phyloP scores from a whole-genome alignment of 2,797 vertebrate species.

The Amniataba percoides region DNA sequence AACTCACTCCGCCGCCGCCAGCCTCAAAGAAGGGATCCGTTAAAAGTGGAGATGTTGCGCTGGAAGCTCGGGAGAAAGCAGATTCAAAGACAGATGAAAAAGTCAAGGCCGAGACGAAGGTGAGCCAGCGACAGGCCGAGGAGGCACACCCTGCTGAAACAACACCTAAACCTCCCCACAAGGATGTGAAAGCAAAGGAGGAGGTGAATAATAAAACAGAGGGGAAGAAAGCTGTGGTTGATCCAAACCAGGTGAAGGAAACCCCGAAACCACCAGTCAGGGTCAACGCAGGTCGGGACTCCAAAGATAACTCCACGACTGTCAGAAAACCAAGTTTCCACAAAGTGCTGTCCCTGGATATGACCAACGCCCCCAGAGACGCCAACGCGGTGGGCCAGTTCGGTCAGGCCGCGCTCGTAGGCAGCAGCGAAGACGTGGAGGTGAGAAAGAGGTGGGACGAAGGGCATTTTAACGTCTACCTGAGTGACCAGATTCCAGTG shows the following conservation, averaged over 20 bases:
- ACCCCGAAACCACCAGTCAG: conserved; percentile 6
- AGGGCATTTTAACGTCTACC: conserved; percentile 96
- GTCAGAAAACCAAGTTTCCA: conserved; percentile 78
- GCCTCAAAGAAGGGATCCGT: conserved; percentile 31
- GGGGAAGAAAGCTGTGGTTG: conserved; percentile 24
- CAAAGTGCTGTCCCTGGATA: conserved; percentile 88
- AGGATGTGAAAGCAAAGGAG: conserved; percentile 36
- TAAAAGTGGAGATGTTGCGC: background rate
- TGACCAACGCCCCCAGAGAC: conserved; percentile 88
- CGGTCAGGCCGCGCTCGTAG: conserved; percentile 85
- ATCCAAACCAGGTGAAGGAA: conserved; percentile 1
- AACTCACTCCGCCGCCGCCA: background rate
- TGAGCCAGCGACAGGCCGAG: background rate
- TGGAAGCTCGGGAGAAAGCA: background rate
- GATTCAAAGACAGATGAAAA: conserved; percentile 26
- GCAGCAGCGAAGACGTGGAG: conserved; percentile 84
- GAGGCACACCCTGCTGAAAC: conserved; percentile 33
- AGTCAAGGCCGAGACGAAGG: conserved; percentile 29
- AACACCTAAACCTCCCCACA: conserved; percentile 15
- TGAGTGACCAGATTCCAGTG: conserved; percentile 95
- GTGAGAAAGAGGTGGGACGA: conserved; percentile 92
- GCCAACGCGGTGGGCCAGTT: conserved; percentile 90
- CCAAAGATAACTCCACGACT: conserved; percentile 33
- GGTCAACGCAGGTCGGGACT: background rate
- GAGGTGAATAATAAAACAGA: background rate